A percentile compares a stretch with the other conserved stretches of the same genome.
Evolutionary conservation across 2,797 vertebrate species (phyloP).

Genomic region (Falco cherrug): DNA sequence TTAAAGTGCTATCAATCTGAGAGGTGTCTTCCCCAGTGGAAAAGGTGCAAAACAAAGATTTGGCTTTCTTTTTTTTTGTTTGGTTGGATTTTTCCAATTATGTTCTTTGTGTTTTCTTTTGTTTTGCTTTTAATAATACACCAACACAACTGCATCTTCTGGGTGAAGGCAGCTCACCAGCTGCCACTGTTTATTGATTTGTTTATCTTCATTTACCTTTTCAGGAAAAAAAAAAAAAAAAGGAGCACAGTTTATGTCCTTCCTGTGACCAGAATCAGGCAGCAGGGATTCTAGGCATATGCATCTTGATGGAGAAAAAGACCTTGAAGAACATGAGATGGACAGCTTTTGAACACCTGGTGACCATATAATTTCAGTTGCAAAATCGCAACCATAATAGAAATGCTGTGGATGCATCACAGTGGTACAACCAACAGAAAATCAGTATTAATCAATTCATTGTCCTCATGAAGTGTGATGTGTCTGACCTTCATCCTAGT

Average conservation of each 20-base stretch:
- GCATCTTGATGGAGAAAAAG: neutral
- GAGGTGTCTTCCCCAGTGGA: neutral
- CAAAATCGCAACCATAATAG: neutral
- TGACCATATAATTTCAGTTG: neutral
- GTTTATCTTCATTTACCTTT: conserved; percentile 55
- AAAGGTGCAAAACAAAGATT: neutral
- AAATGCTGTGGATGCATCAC: neutral
- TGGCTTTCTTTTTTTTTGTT: neutral
- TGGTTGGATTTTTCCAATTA: neutral
- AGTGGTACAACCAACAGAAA: neutral
- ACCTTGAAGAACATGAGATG: neutral
- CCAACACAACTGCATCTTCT: neutral
- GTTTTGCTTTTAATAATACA: neutral
- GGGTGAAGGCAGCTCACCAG: conserved; percentile 40
- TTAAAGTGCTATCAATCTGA: neutral
- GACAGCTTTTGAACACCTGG: neutral
- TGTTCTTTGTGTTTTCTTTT: neutral
- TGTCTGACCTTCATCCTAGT: neutral
- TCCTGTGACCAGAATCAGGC: neutral
- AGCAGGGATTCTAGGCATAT: neutral
- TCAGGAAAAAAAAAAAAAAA: neutral
- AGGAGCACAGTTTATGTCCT: neutral
- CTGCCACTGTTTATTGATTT: conserved; percentile 40
- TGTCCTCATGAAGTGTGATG: neutral
- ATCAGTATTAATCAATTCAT: neutral